These are phyloP conservation scores for Aphelenchoides fujianensis DNA, from an alignment of 1,140 invertebrate genomes.

Conservation along the genomic window DNA sequence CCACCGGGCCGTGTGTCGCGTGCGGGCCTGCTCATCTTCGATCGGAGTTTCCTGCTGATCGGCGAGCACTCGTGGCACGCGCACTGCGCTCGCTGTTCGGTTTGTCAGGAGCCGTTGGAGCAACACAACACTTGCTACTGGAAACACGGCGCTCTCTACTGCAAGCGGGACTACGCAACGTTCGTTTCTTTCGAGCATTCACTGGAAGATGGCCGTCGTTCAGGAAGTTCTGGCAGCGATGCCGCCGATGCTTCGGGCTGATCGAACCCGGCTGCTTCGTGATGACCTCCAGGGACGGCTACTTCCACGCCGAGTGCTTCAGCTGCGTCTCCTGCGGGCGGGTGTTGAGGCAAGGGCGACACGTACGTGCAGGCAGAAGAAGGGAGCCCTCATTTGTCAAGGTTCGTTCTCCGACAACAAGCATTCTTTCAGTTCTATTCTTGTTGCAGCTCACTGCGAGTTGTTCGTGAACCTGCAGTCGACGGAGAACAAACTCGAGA, in stretches of 20 bases:
- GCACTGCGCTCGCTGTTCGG: conserved; percentile 30
- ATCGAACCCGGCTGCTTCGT: conserved; percentile 34
- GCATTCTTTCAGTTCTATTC: too few species aligned
- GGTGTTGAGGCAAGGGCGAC: conserved; percentile 26
- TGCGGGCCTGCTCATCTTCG: conserved; percentile 27
- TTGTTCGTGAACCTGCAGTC: too few species aligned
- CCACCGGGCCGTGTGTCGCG: conserved; percentile 11
- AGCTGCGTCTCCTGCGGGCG: conserved; percentile 27
- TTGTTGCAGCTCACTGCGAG: too few species aligned
- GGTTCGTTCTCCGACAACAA: too few species aligned
- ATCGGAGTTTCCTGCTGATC: conserved; percentile 32
- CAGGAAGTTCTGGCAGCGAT: conserved; percentile 26
- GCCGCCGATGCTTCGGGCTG: conserved; percentile 22
- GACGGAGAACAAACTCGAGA: too few species aligned
- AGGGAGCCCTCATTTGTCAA: conserved; percentile 35
- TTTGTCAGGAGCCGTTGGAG: conserved; percentile 32
- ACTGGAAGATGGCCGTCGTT: conserved; percentile 22
- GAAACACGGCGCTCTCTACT: conserved; percentile 29
- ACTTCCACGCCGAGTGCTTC: conserved; percentile 31
- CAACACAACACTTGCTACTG: conserved; percentile 14
- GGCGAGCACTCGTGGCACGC: conserved; percentile 33
- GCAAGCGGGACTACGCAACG: conserved; percentile 29
- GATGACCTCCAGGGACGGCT: conserved; percentile 14
- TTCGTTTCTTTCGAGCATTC: conserved; percentile 25
- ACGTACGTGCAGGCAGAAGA: conserved; percentile 23